These are phyloP conservation scores for Netelia fuscicornis DNA, from an alignment of 2,888 invertebrate genomes.

Conservation along the genomic window DNA sequence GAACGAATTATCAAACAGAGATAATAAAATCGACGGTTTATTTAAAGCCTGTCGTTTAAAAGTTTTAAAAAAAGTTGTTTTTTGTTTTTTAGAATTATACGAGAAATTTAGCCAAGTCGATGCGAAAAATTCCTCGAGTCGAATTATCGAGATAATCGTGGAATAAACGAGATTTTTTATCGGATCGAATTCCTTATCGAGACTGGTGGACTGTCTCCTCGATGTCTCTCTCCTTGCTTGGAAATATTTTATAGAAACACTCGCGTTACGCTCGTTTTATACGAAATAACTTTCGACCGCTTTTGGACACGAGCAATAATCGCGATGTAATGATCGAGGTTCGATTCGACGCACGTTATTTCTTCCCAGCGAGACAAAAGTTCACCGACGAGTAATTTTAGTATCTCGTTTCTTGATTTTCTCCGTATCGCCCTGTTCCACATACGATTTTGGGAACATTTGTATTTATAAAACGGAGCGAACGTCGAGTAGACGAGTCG, in stretches of 20 bases:
- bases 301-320: not conserved
- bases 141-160: not conserved
- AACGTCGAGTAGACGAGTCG: constrained; percentile 23
- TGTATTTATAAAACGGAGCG: constrained; percentile 55
- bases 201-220: not conserved
- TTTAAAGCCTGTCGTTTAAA: too few relatives aligned
- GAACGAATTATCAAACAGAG: not conserved
- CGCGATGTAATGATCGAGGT: not conserved
- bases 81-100: too few relatives aligned
- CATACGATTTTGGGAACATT: constrained; percentile 48
- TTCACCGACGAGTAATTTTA: not conserved
- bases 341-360: not conserved
- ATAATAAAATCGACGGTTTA: too few relatives aligned
- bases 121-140: too few relatives aligned
- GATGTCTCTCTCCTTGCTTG: constrained; percentile 26
- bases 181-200: constrained; percentile 16
- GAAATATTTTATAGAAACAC: constrained; percentile 13
- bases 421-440: constrained; percentile 17
- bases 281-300: not conserved
- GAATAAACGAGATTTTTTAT: constrained; percentile 28
- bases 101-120: too few relatives aligned
- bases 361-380: not conserved
- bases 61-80: too few relatives aligned
- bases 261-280: too few relatives aligned
- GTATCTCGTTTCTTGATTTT: constrained; percentile 39